Percentiles rank a stretch among this genome's conserved stretches.
These are phyloP conservation scores for Todiramphus chloris DNA, from an alignment of 2,113 vertebrate genomes.

Conservation along the genomic window DNA sequence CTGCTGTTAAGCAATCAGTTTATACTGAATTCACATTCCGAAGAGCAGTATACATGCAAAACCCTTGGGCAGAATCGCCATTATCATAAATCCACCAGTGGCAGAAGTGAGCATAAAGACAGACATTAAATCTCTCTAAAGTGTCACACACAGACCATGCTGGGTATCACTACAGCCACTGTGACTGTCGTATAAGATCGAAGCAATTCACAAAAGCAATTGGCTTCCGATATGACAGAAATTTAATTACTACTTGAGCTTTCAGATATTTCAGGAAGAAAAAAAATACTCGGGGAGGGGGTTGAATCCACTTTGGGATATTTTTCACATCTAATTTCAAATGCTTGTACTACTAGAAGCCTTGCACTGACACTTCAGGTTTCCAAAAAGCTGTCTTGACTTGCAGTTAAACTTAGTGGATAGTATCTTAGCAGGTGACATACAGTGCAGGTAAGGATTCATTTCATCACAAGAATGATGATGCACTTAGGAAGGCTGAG, in stretches of 20 bases:
- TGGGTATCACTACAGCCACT: background rate
- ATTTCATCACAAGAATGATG: background rate
- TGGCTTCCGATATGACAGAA: background rate
- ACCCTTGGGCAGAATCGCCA: background rate
- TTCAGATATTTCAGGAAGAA: background rate
- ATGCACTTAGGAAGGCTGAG: background rate
- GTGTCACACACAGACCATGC: background rate
- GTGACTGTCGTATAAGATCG: background rate
- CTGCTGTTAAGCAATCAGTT: background rate
- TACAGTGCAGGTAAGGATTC: background rate
- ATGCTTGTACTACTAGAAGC: background rate
- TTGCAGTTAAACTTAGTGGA: background rate
- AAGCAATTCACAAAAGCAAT: background rate
- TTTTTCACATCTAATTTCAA: background rate
- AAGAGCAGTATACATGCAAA: background rate
- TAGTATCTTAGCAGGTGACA: background rate
- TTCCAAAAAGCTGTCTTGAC: background rate
- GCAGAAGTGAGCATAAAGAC: background rate
- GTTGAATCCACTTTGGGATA: background rate
- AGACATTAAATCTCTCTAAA: conserved; percentile 11
- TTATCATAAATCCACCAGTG: background rate
- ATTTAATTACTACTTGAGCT: background rate
- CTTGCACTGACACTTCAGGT: background rate
- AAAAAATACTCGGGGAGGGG: rapidly evolving
- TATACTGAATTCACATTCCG: background rate